Percentiles rank a stretch among this genome's conserved stretches.
Conservation (phyloP, 2,797 vertebrate genomes). For the Lagodon rhomboides region DNA sequence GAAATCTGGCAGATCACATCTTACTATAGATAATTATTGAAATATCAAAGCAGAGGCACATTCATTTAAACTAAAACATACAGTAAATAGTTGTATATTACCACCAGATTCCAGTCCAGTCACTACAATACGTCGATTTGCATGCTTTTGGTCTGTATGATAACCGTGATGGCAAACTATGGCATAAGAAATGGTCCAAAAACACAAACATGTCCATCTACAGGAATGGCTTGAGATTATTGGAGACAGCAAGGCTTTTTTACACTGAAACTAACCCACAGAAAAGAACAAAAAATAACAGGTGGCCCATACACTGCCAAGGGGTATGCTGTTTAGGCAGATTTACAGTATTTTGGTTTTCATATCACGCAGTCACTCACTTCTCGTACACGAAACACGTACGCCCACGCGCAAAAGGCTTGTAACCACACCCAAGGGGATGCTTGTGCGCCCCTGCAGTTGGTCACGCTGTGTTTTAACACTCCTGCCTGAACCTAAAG, state of each 20-base stretch:
- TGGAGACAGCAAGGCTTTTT: slow-evolving; percentile 79
- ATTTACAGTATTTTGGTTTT: slow-evolving; percentile 85
- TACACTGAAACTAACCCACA: slow-evolving; percentile 77
- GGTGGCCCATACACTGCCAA: slow-evolving; percentile 76
- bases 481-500: slow-evolving; percentile 75
- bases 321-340: slow-evolving; percentile 78
- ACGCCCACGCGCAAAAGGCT: slow-evolving; percentile 76
- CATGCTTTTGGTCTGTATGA: slow-evolving; percentile 85
- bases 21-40: slow-evolving; percentile 81
- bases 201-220: slow-evolving; percentile 80
- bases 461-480: slow-evolving; percentile 76
- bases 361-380: slow-evolving; percentile 69
- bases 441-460: slow-evolving; percentile 75
- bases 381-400: slow-evolving; percentile 56
- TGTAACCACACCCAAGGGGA: slow-evolving; percentile 85
- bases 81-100: slow-evolving; percentile 84
- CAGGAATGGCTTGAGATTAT: slow-evolving; percentile 82
- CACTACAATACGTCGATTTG: slow-evolving; percentile 81
- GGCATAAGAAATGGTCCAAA: slow-evolving; percentile 84
- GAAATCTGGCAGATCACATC: slow-evolving; percentile 82
- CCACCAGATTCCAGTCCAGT: slow-evolving; percentile 85
- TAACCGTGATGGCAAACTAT: slow-evolving; percentile 81
- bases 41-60: slow-evolving; percentile 87
- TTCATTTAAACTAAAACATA: slow-evolving; percentile 85
- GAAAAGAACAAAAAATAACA: slow-evolving; percentile 66